Evolutionary conservation across 2,888 invertebrate genomes (phyloP), one percentile per base, ranked within the genome.

Genomic region (Lasioglossum oenotherae): DNA sequence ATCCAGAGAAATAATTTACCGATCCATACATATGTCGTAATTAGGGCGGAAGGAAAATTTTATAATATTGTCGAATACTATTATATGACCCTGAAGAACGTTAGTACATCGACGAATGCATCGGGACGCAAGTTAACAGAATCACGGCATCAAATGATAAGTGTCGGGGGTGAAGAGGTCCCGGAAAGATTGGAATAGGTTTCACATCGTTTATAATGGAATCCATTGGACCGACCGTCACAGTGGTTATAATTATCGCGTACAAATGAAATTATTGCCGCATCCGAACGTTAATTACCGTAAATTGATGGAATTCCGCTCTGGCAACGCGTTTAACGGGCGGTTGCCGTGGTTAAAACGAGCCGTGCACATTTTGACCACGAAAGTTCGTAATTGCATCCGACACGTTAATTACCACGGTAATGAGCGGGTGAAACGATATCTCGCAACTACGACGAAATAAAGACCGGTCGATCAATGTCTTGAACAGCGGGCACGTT

Each of bases 341-440:
- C 81, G 85, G 71, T 81, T 67, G 85, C 78, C 84, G 88, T 85
- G 88, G 88, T 89, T 86, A 81, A 86, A 87, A 87, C 82, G 79
- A 57, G 76, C 69, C 38, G 78, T 57, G 87, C 78, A 67, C 86
- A 78, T 89, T 91, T 88, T 87, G 88, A 92, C 90, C 91, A 76
- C 88, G 84, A 89, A 92, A 92, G 84, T 90, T 89, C 85, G 87
- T 87, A 90, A 91, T 90, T 91, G 87, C 88, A 86, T 86, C 75
- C 86, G 85, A 85, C 91, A 82, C 84, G 90, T 92, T 88, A 92
- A 92, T 92, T 91, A 91, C 74, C 53, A 35, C 80, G 86, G 78
- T 88, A 91, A 91, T 85, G 88, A 88, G 88, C 81, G 78, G 72
- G 77, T 69, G 89, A 82, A 84, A 86, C 87, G 91, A 88, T 91